Evolutionary conservation across 2,113 vertebrate species (phyloP).

Genomic region (Pogonocichla stellata): DNA sequence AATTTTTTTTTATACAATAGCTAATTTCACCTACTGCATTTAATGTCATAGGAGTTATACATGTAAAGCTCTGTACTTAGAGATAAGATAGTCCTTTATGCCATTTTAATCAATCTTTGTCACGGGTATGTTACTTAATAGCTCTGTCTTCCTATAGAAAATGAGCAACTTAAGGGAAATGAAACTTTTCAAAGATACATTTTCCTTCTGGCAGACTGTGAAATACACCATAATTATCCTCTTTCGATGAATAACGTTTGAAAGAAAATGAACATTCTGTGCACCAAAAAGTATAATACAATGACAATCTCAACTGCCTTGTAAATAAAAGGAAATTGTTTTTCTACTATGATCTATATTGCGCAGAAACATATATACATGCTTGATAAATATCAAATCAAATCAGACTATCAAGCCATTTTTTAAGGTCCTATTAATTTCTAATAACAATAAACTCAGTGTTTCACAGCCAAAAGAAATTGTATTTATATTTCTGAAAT

Average conservation of each 20-base stretch:
- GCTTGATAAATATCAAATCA: slow-evolving; percentile 47
- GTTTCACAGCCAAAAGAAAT: not conserved
- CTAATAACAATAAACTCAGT: slow-evolving; percentile 17
- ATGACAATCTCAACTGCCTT: slow-evolving; percentile 62
- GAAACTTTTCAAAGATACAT: slow-evolving; percentile 77
- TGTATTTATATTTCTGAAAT: slow-evolving; percentile 2
- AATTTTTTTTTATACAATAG: slow-evolving; percentile 10
- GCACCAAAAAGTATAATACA: slow-evolving; percentile 65
- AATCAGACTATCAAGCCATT: slow-evolving; percentile 5
- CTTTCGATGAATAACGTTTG: slow-evolving; percentile 69
- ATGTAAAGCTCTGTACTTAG: slow-evolving; percentile 51
- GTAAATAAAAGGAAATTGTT: slow-evolving; percentile 75
- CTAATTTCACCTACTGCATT: slow-evolving; percentile 61
- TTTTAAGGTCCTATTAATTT: slow-evolving; percentile 18
- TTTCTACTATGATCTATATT: slow-evolving; percentile 56
- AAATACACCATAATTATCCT: slow-evolving; percentile 76
- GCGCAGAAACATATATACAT: slow-evolving; percentile 5
- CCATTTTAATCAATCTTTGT: slow-evolving; percentile 57
- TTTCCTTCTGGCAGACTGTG: slow-evolving; percentile 76
- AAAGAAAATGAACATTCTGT: slow-evolving; percentile 66
- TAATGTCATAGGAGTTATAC: slow-evolving; percentile 52
- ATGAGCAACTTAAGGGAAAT: slow-evolving; percentile 79
- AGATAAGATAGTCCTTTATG: slow-evolving; percentile 49
- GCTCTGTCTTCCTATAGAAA: slow-evolving; percentile 74
- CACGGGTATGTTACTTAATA: slow-evolving; percentile 70